Base-by-base conservation (phyloP, 2,113 vertebrate genomes). In the Ciconia boyciana region DNA sequence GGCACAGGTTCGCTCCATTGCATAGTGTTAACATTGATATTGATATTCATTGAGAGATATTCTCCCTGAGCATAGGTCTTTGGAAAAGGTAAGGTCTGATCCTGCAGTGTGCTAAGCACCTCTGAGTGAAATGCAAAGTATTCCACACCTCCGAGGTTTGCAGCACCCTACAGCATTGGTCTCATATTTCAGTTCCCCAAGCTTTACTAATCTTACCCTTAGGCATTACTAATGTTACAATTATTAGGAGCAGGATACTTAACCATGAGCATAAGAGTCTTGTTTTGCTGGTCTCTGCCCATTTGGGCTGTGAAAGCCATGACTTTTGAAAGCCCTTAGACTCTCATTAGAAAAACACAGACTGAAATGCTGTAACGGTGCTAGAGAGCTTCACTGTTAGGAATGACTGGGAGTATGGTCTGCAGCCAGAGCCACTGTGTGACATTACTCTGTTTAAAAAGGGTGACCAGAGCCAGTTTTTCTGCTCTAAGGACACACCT, bases 341-440 rank as follows among this genome's bases (percentile, higher is more conserved):
- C 5, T 25, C 52, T 84, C 61, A 43, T 14, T 15, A 83, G 71
- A 88, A 82, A 36, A 65, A 78, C 25, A 11, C 17, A 70, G n/a
- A 44, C 7, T 41, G 49, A 72, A 61, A 54, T 77, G 25, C 17
- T 86, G 16, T 32, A 58, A 49, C 1, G 3, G 9, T 22, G 20
- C 20, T n/a, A 41, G 31, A 85, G 24, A 79, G 15, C 44, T 76
- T 80, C 25, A 31, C 21, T 64, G 8, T 39, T 52, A 55, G 39
- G 66, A 75, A 55, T n/a, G 18, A 11, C 26, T 70, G 25, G 7
- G 22, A 26, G 51, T 3, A 13, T 29, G 60, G 17, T 65, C 22
- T 83, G 54, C 22, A 22, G 34, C 25, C 10, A 2, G 25, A 64
- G 3, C 13, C 21, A 48, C 19, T 28, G 34, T 0, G 0, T 39